Evolutionary conservation across 2,797 vertebrate genomes (phyloP).

Genomic region (Rhinella marina): DNA sequence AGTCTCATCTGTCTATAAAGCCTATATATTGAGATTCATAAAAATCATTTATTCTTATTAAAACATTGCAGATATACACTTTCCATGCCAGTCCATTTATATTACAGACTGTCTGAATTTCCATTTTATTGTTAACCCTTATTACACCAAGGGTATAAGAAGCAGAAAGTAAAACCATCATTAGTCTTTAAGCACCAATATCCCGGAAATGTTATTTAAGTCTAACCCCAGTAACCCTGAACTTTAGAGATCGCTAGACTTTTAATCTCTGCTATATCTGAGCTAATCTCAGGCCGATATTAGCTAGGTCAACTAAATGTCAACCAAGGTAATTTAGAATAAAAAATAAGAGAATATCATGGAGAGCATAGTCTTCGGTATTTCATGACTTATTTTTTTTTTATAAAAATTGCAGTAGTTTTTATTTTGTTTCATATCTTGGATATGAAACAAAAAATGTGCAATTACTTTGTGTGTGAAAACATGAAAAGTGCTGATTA

Average conservation of each 20-base stretch:
- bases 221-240: not conserved
- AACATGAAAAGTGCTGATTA: too few relatives aligned
- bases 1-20: too few relatives aligned
- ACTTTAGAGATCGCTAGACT: not conserved
- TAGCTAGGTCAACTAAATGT: not conserved
- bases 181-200: not conserved
- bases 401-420: not conserved
- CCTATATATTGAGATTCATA: too few relatives aligned
- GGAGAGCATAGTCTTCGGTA: not conserved
- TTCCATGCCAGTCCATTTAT: not conserved
- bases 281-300: not conserved
- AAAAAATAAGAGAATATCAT: not conserved
- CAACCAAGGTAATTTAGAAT: not conserved
- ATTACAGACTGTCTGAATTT: not conserved
- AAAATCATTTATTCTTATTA: too few relatives aligned
- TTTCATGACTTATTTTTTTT: not conserved
- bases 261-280: not conserved
- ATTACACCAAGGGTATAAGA: not conserved
- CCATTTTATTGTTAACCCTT: not conserved
- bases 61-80: too few relatives aligned
- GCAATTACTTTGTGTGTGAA: too few relatives aligned
- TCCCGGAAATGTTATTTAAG: not conserved
- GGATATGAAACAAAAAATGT: not conserved
- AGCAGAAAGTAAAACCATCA: not conserved
- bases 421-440: not conserved